phyloP scores from a whole-genome alignment of 1,140 invertebrate species.

The Pseudoatta argentina region DNA sequence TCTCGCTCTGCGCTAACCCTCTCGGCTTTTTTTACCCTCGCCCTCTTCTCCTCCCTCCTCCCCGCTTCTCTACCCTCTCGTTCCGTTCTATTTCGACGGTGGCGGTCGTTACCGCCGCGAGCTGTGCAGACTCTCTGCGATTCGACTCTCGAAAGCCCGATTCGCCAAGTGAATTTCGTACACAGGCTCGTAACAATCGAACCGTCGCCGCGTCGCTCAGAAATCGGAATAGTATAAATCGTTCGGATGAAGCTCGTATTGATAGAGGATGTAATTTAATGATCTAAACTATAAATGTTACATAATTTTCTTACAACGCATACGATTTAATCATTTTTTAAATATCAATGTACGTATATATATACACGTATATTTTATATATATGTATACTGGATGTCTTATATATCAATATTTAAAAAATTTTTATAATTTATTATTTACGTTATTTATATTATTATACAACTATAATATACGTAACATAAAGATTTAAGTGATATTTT shows the following conservation, averaged over 20 bases:
- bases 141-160: slow-evolving; percentile 50
- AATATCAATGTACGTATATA: too few relatives aligned
- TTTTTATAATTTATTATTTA: neutral
- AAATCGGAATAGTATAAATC: slow-evolving; percentile 12
- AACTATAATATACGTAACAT: neutral
- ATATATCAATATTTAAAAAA: too few relatives aligned
- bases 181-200: slow-evolving; percentile 52
- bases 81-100: slow-evolving; percentile 57
- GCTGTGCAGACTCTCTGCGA: slow-evolving; percentile 44
- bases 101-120: slow-evolving; percentile 58
- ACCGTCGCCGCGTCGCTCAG: neutral
- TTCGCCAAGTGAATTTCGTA: slow-evolving; percentile 49
- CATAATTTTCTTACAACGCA: neutral
- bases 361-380: too few relatives aligned
- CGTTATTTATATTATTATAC: neutral
- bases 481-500: neutral
- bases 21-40: slow-evolving; percentile 44
- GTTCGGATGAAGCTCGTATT: slow-evolving; percentile 33
- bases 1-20: slow-evolving; percentile 49
- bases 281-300: neutral
- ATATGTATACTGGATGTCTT: too few relatives aligned
- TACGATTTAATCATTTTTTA: too few relatives aligned
- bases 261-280: slow-evolving; percentile 15
- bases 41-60: neutral
- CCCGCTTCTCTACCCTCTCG: slow-evolving; percentile 12